These are phyloP conservation scores for Drosophila parvula DNA, from an alignment of 1,140 invertebrate genomes.

Conservation along the genomic window DNA sequence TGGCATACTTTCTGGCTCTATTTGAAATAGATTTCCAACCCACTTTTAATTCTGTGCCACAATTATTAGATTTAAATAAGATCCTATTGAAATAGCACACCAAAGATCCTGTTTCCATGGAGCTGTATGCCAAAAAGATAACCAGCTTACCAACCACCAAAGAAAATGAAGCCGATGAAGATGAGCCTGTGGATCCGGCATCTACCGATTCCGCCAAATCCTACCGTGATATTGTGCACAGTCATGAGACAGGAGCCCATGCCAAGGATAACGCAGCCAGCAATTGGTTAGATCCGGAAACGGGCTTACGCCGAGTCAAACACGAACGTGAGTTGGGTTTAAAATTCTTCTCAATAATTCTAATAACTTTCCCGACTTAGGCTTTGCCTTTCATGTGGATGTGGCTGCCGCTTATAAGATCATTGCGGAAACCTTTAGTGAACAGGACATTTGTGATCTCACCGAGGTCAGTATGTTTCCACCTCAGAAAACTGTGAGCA, in stretches of 20 bases:
- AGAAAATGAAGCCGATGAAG: slow-evolving; percentile 45
- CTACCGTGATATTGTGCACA: slow-evolving; percentile 75
- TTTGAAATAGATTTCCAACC: background rate
- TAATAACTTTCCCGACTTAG: slow-evolving; percentile 43
- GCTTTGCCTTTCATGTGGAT: slow-evolving; percentile 88
- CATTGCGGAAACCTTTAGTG: slow-evolving; percentile 86
- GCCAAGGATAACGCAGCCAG: slow-evolving; percentile 72
- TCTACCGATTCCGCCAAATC: slow-evolving; percentile 57
- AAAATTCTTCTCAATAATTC: background rate
- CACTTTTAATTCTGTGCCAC: too few relatives aligned
- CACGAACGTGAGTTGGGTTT: slow-evolving; percentile 59
- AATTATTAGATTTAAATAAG: background rate
- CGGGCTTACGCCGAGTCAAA: slow-evolving; percentile 84
- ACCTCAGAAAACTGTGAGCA: slow-evolving; percentile 85
- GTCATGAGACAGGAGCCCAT: slow-evolving; percentile 77
- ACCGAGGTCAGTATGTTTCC: slow-evolving; percentile 86
- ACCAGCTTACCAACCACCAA: slow-evolving; percentile 62
- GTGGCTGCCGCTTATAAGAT: slow-evolving; percentile 87
- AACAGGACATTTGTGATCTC: slow-evolving; percentile 87
- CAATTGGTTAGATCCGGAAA: slow-evolving; percentile 78
- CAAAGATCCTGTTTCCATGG: slow-evolving; percentile 85
- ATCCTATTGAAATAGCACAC: slow-evolving; percentile 84
- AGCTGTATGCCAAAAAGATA: slow-evolving; percentile 85
- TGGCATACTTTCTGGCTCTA: background rate
- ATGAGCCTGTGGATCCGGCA: slow-evolving; percentile 45